Conservation (phyloP, 2,113 vertebrate species). For the Zapornia atra region DNA sequence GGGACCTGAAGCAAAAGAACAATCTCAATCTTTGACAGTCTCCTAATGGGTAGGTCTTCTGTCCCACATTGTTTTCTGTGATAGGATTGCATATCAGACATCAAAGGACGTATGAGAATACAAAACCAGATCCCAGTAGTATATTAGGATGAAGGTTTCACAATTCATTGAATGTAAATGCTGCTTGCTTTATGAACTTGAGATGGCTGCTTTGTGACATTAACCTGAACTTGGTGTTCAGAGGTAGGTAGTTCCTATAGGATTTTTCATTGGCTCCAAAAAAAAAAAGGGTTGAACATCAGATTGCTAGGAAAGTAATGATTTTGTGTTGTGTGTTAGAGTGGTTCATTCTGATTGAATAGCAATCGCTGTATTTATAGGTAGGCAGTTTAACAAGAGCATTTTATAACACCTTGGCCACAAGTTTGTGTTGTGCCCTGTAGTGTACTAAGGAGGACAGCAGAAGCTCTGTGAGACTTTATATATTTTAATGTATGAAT, state of each 20-base stretch:
- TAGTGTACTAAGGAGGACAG: background rate
- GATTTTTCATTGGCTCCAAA: background rate
- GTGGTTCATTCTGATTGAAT: background rate
- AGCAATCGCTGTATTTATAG: background rate
- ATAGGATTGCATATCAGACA: background rate
- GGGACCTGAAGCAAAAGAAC: background rate
- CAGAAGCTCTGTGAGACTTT: background rate
- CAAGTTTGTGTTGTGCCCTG: background rate
- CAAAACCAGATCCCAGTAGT: background rate
- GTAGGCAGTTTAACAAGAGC: background rate
- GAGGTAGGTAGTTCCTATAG: background rate
- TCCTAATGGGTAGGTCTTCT: background rate
- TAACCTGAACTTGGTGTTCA: background rate
- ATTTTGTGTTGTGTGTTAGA: background rate
- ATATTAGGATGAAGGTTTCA: background rate
- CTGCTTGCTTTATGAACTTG: background rate
- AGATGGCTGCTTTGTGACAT: background rate
- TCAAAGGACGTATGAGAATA: background rate
- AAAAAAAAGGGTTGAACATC: background rate
- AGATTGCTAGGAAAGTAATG: background rate
- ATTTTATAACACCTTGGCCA: background rate
- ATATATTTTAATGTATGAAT: background rate
- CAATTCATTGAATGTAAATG: fast-evolving
- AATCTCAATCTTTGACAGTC: background rate
- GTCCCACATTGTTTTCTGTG: background rate